Conservation (phyloP, 2,113 vertebrate species). For the Orycteropus afer region DNA sequence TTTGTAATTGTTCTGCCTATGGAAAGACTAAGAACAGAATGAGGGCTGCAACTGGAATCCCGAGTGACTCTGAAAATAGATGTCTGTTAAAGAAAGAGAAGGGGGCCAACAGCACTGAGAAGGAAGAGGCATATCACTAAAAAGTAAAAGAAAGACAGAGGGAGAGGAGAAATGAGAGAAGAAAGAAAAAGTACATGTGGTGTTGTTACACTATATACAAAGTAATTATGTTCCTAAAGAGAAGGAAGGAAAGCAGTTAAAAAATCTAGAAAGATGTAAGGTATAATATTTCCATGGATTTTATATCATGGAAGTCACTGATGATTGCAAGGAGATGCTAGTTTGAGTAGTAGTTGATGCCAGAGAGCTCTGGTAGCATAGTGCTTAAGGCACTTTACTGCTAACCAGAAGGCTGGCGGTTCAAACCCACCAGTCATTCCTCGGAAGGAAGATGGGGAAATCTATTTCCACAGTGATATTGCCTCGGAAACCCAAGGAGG, state of each 20-base stretch:
- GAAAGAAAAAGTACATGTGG: neutral
- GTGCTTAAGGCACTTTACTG: no score
- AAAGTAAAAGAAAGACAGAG: neutral
- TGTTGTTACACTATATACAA: neutral
- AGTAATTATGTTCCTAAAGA: neutral
- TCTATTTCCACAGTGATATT: no score
- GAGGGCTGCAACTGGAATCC: fast-evolving
- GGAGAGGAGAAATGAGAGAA: neutral
- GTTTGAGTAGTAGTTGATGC: neutral
- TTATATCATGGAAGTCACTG: neutral
- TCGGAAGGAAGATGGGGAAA: no score
- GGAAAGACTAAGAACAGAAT: neutral
- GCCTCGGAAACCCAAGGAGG: no score
- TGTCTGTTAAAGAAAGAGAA: neutral
- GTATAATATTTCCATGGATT: neutral
- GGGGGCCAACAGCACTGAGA: neutral
- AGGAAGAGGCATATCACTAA: neutral
- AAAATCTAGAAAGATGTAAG: neutral
- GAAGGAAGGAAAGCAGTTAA: neutral
- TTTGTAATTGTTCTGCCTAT: neutral
- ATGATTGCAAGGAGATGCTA: neutral
- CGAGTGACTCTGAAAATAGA: neutral
- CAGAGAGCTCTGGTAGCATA: no score
- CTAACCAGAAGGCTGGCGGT: no score
- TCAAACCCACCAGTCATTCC: no score